A percentile compares a stretch with the other conserved stretches of the same genome.
phyloP scores from a whole-genome alignment of 2,888 invertebrate genomes.

The Smittia sp. region DNA sequence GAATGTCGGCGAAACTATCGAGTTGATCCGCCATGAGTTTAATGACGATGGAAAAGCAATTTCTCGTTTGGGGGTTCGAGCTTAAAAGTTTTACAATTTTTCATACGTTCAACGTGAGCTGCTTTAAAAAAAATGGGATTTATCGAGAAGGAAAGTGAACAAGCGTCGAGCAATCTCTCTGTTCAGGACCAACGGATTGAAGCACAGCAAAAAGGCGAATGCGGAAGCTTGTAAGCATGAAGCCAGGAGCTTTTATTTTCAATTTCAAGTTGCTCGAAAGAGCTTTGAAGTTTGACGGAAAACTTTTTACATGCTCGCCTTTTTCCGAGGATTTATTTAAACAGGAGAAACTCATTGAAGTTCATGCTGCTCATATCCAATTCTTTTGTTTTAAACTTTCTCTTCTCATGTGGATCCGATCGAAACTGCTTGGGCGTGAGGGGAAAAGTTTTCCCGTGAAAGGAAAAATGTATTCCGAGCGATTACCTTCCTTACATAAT shows the following conservation, averaged over 20 bases:
- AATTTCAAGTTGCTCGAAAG: neutral
- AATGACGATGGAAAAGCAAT: neutral
- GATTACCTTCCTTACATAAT: conserved; percentile 35
- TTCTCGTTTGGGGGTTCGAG: neutral
- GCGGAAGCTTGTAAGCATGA: neutral
- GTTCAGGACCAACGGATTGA: no score
- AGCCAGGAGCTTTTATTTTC: neutral
- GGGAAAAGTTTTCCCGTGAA: neutral
- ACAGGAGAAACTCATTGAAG: conserved; percentile 5
- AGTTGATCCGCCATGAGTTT: neutral
- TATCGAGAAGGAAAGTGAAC: neutral
- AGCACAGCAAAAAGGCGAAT: neutral
- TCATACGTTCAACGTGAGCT: conserved; percentile 16
- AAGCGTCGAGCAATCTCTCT: no score
- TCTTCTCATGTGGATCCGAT: conserved; percentile 8
- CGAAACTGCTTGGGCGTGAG: neutral
- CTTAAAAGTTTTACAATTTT: neutral
- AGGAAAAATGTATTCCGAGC: conserved; percentile 20
- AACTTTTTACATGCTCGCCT: neutral
- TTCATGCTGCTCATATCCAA: conserved; percentile 15
- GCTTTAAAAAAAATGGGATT: conserved; percentile 7
- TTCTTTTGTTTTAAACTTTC: conserved; percentile 14
- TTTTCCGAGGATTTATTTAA: conserved; percentile 12
- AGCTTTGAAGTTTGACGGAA: conserved; percentile 1
- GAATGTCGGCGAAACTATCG: neutral